Conservation (phyloP, 2,797 vertebrate genomes). For the Chaetodon trifasciatus region DNA sequence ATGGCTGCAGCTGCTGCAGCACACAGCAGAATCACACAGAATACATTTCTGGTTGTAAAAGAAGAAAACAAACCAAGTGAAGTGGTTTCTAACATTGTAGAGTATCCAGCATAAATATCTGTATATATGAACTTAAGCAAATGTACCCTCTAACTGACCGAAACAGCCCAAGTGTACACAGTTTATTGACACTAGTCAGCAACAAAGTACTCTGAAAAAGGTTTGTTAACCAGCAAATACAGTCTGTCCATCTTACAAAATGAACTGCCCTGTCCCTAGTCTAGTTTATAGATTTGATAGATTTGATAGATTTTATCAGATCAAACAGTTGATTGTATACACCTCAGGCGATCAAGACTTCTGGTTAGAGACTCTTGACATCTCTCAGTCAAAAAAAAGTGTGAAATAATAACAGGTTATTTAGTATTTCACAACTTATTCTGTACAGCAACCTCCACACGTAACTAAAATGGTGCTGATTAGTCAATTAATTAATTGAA, state of each 20-base stretch:
- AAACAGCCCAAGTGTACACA: neutral
- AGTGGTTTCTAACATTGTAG: neutral
- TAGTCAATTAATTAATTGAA: no score
- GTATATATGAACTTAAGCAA: conserved; percentile 12
- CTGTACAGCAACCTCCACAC: neutral
- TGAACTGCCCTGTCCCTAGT: neutral
- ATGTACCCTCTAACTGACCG: neutral
- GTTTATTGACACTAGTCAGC: neutral
- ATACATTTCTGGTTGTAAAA: neutral
- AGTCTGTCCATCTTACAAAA: neutral
- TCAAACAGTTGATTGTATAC: neutral
- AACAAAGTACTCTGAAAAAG: neutral
- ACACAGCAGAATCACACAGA: neutral
- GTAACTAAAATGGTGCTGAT: neutral
- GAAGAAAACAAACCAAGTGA: neutral
- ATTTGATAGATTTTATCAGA: no score
- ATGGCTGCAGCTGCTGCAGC: conserved; percentile 24
- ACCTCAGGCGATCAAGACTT: conserved; percentile 1
- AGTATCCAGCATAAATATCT: neutral
- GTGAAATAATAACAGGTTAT: conserved; percentile 8
- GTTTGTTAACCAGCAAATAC: conserved; percentile 4
- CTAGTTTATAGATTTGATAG: neutral
- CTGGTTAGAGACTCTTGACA: neutral
- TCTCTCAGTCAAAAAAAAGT: no score
- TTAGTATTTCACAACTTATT: neutral